phyloP scores from a whole-genome alignment of 2,888 invertebrate species.

The Octodonta nipae region DNA sequence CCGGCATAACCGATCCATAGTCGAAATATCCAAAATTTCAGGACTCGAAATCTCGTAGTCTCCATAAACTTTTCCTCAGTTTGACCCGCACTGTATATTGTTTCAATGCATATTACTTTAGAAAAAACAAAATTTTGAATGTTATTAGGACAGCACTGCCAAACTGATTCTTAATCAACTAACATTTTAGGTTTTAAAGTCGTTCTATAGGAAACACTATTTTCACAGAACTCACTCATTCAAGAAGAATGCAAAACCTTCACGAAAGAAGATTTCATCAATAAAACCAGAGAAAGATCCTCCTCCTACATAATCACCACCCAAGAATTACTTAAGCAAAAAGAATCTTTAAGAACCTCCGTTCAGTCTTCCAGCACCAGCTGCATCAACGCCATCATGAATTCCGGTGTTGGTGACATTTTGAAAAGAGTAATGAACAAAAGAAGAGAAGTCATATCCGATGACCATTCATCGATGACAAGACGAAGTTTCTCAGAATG shows the following conservation, averaged over 20 bases:
- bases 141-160: too few species aligned
- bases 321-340: slow-evolving; percentile 27
- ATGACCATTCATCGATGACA: slow-evolving; percentile 20
- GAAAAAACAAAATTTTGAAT: too few species aligned
- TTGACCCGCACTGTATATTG: too few species aligned
- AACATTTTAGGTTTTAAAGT: too few species aligned
- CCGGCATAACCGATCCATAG: too few species aligned
- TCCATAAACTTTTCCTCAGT: too few species aligned
- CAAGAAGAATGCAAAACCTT: background rate
- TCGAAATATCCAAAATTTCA: too few species aligned
- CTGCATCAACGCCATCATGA: slow-evolving; percentile 33
- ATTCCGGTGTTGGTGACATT: slow-evolving; percentile 33
- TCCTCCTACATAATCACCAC: slow-evolving; percentile 26
- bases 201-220: too few species aligned
- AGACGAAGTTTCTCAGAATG: slow-evolving; percentile 33
- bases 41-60: too few species aligned
- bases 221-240: slow-evolving; percentile 26
- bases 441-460: slow-evolving; percentile 28
- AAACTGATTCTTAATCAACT: too few species aligned
- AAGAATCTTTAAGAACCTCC: slow-evolving; percentile 21
- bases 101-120: too few species aligned
- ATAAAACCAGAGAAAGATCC: slow-evolving; percentile 24
- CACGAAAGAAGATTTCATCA: slow-evolving; percentile 21
- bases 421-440: slow-evolving; percentile 33
- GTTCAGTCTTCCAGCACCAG: slow-evolving; percentile 28